Percentiles rank a stretch among this genome's conserved stretches.
These are phyloP conservation scores for Rhynchomys soricoides DNA, from an alignment of 2,113 vertebrate genomes.

Conservation along the genomic window DNA sequence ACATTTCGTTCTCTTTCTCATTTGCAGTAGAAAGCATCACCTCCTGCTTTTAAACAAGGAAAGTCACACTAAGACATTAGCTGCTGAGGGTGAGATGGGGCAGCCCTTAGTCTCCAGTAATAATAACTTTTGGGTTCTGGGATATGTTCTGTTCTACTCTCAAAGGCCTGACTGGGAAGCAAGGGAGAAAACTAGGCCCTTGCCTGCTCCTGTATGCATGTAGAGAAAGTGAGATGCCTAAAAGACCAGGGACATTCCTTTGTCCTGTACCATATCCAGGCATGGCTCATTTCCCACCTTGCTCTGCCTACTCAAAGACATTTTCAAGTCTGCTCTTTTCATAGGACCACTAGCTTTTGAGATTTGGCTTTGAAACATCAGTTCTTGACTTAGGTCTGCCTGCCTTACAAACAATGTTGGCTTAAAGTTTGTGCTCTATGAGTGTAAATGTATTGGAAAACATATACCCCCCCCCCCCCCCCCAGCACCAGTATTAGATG, in stretches of 20 bases:
- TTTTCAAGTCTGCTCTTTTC: neutral
- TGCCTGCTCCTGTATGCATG: neutral
- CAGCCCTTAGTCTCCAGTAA: neutral
- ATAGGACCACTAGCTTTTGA: neutral
- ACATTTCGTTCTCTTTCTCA: neutral
- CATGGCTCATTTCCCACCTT: neutral
- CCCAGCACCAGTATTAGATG: neutral
- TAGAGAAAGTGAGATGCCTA: neutral
- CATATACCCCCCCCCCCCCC: neutral
- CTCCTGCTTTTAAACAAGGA: neutral
- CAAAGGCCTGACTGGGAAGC: neutral
- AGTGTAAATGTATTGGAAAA: neutral
- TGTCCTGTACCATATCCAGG: neutral
- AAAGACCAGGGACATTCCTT: neutral
- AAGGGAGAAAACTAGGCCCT: neutral
- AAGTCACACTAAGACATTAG: neutral
- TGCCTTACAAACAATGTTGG: neutral
- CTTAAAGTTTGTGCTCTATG: neutral
- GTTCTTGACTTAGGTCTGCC: neutral
- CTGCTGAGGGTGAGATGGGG: neutral
- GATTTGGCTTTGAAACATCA: neutral
- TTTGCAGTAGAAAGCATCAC: neutral
- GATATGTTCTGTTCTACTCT: neutral
- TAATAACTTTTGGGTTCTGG: neutral
- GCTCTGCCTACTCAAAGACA: neutral